Evolutionary conservation across 2,797 vertebrate genomes (phyloP), one percentile per base, ranked within the genome.

Genomic region (Setipinna tenuifilis): DNA sequence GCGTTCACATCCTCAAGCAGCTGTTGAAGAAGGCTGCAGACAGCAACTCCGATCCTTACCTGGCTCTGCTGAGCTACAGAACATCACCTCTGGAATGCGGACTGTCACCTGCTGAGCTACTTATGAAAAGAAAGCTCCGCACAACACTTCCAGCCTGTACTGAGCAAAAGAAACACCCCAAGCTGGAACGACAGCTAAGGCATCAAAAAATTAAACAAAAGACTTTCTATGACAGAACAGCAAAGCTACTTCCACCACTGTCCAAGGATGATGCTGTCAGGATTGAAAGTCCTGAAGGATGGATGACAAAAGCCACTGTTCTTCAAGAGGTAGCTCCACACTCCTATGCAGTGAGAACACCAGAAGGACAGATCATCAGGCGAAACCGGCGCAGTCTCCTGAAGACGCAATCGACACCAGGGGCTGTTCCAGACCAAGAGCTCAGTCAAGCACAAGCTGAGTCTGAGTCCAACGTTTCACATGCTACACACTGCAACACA

Each of bases 11-110:
- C 82, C 28, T 90, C 1, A 91, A 48, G 46, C 46, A 48, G 46
- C 46, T 48, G 46, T 48, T 90, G 0, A 90, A 89, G 17, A 89
- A 90, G 9, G 83, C 89, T 3, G 5, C 82, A n/a, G 87, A 92
- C 4, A 88, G 87, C 9, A 59, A 85, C 21, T 83, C 85, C 0
- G 87, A 90, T 83, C 83, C 58, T 0, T 88, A 89, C 6, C 25
- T 90, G 0, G 87, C 86, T 82, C 28, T 90, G 11, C 58, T 89
- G 0, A 88, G 17, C 80, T 89, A 89, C 58, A 82, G 85, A 86
- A 21, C 87, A 14, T 85, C 89, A 81, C 83, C 85, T 21, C 58
- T 88, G 2, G 54, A 89, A 46, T 86, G 81, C 11, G 61, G 68
- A 0, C 19, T 85, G 2, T 91, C 89, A 44, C 87, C 87, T 31